Evolutionary conservation across 35 echinoderm and acorn worm species (phyloP), one percentile per base, ranked within the genome.

Genomic region (Heliocidaris tuberculata): DNA sequence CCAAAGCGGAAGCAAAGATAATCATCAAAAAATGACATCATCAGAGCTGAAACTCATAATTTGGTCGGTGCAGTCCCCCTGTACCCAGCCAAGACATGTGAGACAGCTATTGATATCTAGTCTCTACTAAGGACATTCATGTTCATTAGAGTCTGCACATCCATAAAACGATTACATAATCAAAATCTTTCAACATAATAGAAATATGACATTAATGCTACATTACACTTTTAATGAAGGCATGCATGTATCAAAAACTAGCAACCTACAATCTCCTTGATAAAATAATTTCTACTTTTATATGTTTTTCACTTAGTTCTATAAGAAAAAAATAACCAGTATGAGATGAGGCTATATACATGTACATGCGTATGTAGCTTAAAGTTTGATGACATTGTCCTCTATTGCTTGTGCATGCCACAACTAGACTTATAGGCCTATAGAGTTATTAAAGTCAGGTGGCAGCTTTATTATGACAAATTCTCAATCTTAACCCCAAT

Each of bases 1-100:
- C 65, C 65, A 78, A 78, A 78, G 65, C 65, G 65, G 65, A 78
- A 78, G 65, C 21, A 21, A 21, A 78, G 65, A 78, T 78, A 78
- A 78, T 78, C 65, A 78, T 78, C 65, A 78, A 19, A 78, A 78
- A n/a, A 78, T 78, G 65, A 78, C 65, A 78, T 78, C 65, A 78
- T 78, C 65, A 78, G 65, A n/a, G 65, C 65, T 78, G 17, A 78
- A 78, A 78, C 65, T 78, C 65, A 78, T n/a, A 78, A n/a, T 78
- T 78, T 78, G 65, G 65, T 78, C 17, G n/a, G 27, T 6, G 17
- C 21, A 19, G 8, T 78, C 65, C 65, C 27, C 17, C 65, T n/a
- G 65, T n/a, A 78, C 7, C 35, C 21, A n/a, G 65, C 4, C 65
- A 78, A 78, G 65, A n/a, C 65, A 78, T 56, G 10, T 15, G 10